Evolutionary conservation across 2,113 vertebrate genomes (phyloP).

Genomic region (Heloderma charlesbogerti): DNA sequence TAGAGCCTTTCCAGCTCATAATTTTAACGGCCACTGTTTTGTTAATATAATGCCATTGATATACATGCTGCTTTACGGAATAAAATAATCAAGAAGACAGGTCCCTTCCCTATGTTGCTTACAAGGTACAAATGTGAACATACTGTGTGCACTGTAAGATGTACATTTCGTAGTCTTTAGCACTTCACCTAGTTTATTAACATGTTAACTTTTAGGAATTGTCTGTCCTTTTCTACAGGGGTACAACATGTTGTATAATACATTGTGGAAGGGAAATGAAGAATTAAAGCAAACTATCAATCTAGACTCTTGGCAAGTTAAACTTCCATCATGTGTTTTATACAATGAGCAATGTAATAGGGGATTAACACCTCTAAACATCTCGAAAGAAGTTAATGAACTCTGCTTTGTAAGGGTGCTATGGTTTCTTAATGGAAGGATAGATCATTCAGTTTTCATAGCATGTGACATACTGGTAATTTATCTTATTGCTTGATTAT

Average conservation of each 20-base stretch:
- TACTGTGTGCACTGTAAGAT: background rate
- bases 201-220: background rate
- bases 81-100: background rate
- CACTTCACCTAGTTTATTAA: background rate
- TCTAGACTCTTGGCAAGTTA: background rate
- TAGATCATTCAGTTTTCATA: background rate
- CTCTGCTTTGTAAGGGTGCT: background rate
- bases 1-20: no score
- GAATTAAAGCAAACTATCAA: background rate
- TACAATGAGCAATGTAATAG: background rate
- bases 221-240: background rate
- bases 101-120: background rate
- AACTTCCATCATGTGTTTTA: background rate
- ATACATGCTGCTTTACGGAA: background rate
- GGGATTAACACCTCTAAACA: background rate
- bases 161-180: no score
- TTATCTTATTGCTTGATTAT: background rate
- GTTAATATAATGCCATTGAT: background rate
- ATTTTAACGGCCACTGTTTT: no score
- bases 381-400: background rate
- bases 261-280: background rate
- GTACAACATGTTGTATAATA: background rate
- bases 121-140: background rate
- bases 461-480: background rate
- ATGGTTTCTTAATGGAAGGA: slow-evolving; percentile 1